phyloP scores from a whole-genome alignment of 2,888 invertebrate species.

The Chaetoderma sp. region DNA sequence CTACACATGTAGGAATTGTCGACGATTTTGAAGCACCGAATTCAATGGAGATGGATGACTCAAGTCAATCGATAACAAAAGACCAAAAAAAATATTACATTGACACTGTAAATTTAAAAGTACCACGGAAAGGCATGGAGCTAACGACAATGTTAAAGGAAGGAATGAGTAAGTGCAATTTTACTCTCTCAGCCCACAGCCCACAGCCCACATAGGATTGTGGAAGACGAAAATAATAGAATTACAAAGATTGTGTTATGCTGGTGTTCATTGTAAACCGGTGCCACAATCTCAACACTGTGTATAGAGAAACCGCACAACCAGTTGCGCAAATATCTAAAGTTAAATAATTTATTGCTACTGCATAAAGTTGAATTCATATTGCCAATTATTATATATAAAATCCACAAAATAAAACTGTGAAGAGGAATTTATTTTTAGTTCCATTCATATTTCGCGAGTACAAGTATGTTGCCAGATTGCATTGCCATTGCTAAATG shows the following conservation, averaged over 20 bases:
- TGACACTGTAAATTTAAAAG: conserved; percentile 92
- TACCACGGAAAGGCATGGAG: conserved; percentile 89
- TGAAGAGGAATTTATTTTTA: too few species aligned
- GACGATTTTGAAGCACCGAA: conserved; percentile 74
- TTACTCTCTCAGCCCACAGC: not conserved
- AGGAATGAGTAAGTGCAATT: conserved; percentile 79
- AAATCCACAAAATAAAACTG: too few species aligned
- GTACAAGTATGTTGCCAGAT: too few species aligned
- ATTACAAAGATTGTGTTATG: not conserved
- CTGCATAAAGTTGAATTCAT: too few species aligned
- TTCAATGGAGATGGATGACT: conserved; percentile 63
- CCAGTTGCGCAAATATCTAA: too few species aligned
- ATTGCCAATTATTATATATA: too few species aligned
- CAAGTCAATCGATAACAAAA: conserved; percentile 51
- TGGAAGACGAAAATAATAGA: not conserved
- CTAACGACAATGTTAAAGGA: conserved; percentile 94
- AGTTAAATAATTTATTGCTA: too few species aligned
- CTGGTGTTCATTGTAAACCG: too few species aligned
- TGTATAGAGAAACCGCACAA: too few species aligned
- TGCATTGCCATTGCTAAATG: too few species aligned
- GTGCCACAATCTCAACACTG: too few species aligned
- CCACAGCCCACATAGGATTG: not conserved
- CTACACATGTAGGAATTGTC: conserved; percentile 86
- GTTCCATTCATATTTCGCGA: too few species aligned
- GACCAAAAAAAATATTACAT: conserved; percentile 77